Evolutionary conservation across 1,140 invertebrate species (phyloP), one percentile per base, ranked within the genome.

Genomic region (Grapholita molesta): DNA sequence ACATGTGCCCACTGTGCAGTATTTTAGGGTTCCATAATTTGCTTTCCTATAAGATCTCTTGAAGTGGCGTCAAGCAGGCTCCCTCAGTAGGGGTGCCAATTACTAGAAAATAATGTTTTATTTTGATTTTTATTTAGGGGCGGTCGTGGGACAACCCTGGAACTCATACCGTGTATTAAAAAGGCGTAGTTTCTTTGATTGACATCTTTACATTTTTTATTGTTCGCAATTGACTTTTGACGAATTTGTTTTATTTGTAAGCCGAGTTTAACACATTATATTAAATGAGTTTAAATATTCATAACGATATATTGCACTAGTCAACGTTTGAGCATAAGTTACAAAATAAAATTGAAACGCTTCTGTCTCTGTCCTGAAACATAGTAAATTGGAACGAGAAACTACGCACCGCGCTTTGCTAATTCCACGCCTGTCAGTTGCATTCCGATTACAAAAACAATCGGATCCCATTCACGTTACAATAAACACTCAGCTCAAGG

Each of bases 121-220:
- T 84, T 90, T 84, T 81, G 64, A 77, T 84, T 87, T 88, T 91
- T 86, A 88, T 89, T 89, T 88, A 85, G 85, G 89, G 89, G 87
- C 89, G 87, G 84, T 84, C 82, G 84, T 88, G 86, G 84, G 89
- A 91, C 86, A 84, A 70, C 87, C 88, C 86, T 88, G 87, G 78
- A 80, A 90, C 76, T 81, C 70, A 90, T 83, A 90, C 88, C 85
- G 77, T 84, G 74, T 74, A 89, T 88, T 90, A 90, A 85, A 84
- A 82, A 67, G 70, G 71, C 78, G 80, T 82, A 83, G 78, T 80
- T 86, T 75, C 81, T 86, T 89, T 89, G 85, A 88, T 89, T 87
- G 86, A 86, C 85, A 82, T 89, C 83, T 86, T 85, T 73, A 72
- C 70, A 82, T 78, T 80, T 78, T 83, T 83, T 82, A 80, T 89